These are phyloP conservation scores for Tangara arthus DNA, from an alignment of 2,797 vertebrate species.

Conservation along the genomic window DNA sequence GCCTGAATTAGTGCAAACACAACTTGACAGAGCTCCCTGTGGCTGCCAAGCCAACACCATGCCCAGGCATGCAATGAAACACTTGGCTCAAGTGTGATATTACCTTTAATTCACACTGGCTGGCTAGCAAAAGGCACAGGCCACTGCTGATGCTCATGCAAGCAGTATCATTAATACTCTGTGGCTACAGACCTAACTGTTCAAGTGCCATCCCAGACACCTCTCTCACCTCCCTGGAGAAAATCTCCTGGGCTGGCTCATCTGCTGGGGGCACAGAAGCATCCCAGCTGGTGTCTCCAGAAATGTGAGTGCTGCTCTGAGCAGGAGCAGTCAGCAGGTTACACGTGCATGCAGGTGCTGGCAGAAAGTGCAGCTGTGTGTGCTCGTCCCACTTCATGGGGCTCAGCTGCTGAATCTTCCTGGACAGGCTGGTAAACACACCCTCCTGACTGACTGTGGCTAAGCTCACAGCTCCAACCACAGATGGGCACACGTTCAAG, in stretches of 20 bases:
- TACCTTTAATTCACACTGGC: neutral
- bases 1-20: neutral
- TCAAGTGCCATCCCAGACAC: neutral
- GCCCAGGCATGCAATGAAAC: neutral
- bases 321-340: neutral
- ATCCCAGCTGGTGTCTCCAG: neutral
- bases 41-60: neutral
- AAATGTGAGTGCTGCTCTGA: rapidly evolving
- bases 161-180: neutral
- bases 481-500: rapidly evolving
- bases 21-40: neutral
- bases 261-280: neutral
- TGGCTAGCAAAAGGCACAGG: neutral
- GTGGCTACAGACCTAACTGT: neutral
- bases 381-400: neutral
- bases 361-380: neutral
- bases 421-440: neutral
- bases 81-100: neutral
- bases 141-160: neutral
- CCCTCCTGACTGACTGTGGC: neutral
- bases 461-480: neutral
- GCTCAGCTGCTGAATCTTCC: neutral
- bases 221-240: neutral
- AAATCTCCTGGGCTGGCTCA: neutral
- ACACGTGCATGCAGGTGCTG: rapidly evolving